Evolutionary conservation across 2,888 invertebrate genomes (phyloP).

Genomic region (Amitus sp.): DNA sequence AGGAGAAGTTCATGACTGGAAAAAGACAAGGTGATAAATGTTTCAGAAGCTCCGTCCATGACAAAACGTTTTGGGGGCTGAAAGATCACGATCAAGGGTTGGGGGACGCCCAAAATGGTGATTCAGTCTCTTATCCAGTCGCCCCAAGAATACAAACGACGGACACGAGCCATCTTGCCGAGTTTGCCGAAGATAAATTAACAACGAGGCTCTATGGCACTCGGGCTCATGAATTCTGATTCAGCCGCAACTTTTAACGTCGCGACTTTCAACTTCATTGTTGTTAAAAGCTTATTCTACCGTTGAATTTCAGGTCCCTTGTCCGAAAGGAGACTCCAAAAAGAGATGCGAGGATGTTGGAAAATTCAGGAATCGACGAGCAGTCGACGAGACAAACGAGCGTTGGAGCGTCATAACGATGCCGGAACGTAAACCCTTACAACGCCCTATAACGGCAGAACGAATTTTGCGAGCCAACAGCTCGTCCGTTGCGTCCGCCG

Average conservation of each 20-base stretch:
- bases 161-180: constrained; percentile 31
- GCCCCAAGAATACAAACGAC: constrained; percentile 39
- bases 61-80: constrained; percentile 38
- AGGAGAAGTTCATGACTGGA: constrained; percentile 36
- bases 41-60: constrained; percentile 39
- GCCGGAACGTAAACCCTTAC: constrained; percentile 30
- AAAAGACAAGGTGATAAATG: constrained; percentile 42
- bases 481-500: constrained; percentile 44
- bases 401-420: constrained; percentile 26
- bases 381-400: constrained; percentile 23
- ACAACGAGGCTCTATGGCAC: constrained; percentile 37
- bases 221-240: constrained; percentile 38
- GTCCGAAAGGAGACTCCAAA: background rate
- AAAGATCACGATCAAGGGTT: constrained; percentile 33
- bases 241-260: constrained; percentile 36
- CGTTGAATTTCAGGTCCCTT: background rate
- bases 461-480: constrained; percentile 60
- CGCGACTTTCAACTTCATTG: constrained; percentile 19
- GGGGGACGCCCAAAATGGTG: constrained; percentile 39
- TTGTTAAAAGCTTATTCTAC: constrained; percentile 10
- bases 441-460: constrained; percentile 46
- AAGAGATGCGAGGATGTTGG: no score
- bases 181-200: constrained; percentile 40
- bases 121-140: constrained; percentile 42
- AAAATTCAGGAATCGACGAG: no score